A percentile compares a stretch with the other conserved stretches of the same genome.
phyloP scores from a whole-genome alignment of 2,113 vertebrate genomes.

The Notiomystis cincta region DNA sequence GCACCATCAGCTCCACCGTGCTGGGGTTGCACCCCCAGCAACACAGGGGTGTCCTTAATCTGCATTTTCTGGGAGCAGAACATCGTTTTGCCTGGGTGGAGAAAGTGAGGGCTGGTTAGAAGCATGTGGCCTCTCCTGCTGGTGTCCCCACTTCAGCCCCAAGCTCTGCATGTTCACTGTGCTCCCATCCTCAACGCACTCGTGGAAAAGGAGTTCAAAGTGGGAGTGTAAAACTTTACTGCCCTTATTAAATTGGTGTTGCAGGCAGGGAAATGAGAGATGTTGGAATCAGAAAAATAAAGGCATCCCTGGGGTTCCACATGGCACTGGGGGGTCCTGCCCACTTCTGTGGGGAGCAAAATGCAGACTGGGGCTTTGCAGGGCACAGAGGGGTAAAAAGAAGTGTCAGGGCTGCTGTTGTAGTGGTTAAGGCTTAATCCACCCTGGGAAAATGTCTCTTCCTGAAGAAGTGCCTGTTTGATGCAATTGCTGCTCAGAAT shows the following conservation, averaged over 20 bases:
- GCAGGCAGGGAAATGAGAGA: background rate
- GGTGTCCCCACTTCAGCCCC: background rate
- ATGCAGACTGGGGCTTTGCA: background rate
- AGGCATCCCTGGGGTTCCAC: background rate
- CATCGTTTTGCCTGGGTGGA: background rate
- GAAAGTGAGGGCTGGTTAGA: background rate
- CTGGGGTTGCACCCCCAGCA: background rate
- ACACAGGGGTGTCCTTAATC: background rate
- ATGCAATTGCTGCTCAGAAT: background rate
- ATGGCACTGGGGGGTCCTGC: background rate
- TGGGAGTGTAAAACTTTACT: background rate
- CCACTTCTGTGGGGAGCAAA: background rate
- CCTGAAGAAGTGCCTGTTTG: background rate
- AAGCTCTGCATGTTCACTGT: accelerated
- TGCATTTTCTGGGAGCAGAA: background rate
- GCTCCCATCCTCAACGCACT: accelerated
- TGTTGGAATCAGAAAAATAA: background rate
- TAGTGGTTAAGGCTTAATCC: background rate
- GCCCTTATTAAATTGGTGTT: background rate
- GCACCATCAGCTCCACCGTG: accelerated
- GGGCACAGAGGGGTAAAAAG: background rate
- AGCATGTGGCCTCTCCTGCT: background rate
- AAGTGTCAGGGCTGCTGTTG: background rate
- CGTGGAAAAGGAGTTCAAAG: background rate
- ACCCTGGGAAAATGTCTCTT: background rate